These are phyloP conservation scores for Euzetes globulus DNA, from an alignment of 2,888 invertebrate genomes.

Conservation along the genomic window DNA sequence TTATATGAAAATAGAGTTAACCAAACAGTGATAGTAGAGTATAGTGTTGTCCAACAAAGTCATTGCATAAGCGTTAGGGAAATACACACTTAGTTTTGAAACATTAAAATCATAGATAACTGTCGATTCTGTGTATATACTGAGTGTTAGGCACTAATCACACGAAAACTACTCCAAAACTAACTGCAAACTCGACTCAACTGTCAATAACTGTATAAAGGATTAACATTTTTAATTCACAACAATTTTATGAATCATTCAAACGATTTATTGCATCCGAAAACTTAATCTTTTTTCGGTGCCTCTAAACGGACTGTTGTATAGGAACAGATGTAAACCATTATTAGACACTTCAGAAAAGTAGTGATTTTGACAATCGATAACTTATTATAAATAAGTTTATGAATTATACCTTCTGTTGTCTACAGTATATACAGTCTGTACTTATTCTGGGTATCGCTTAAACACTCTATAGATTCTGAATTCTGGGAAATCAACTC, in stretches of 20 bases:
- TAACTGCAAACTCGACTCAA: neutral
- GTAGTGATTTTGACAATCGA: constrained; percentile 9
- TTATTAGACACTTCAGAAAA: constrained; percentile 15
- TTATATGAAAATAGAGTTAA: constrained; percentile 20
- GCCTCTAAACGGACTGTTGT: neutral
- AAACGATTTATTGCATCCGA: constrained; percentile 6
- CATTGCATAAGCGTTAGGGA: neutral
- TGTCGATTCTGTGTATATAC: neutral
- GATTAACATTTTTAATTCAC: constrained; percentile 19
- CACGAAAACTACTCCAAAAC: neutral
- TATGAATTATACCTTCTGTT: constrained; percentile 12
- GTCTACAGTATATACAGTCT: neutral
- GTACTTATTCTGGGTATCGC: neutral
- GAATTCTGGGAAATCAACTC: neutral
- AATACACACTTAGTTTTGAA: neutral
- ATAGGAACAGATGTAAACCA: constrained; percentile 20
- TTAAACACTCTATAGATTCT: neutral
- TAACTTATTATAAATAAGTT: constrained; percentile 27
- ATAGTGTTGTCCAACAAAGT: neutral
- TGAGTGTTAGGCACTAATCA: neutral
- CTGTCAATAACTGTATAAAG: constrained; percentile 21
- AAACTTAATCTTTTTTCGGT: constrained; percentile 14
- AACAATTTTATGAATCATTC: constrained; percentile 12
- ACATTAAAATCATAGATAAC: neutral
- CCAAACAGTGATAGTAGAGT: neutral